Conservation (phyloP, 2,888 invertebrate genomes). For the Mythimna impura region DNA sequence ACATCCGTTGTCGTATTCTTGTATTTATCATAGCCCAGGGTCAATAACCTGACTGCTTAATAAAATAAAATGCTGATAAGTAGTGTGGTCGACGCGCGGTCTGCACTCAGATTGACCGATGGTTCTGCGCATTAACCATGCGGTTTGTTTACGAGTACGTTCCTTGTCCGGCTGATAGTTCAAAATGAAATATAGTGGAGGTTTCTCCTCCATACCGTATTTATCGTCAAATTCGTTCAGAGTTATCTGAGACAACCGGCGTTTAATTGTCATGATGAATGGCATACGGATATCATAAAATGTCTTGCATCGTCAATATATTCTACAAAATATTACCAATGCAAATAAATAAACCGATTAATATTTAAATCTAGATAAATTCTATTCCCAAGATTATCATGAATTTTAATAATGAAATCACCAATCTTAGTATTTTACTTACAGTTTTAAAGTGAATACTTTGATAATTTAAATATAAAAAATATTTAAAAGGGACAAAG, state of each 20-base stretch:
- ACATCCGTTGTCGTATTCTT: slow-evolving; percentile 68
- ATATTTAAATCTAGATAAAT: slow-evolving; percentile 12
- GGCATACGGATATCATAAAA: slow-evolving; percentile 3
- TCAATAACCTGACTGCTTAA: slow-evolving; percentile 69
- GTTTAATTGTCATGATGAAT: not conserved
- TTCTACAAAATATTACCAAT: slow-evolving; percentile 20
- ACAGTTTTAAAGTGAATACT: not conserved
- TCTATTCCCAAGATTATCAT: slow-evolving; percentile 29
- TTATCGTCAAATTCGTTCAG: slow-evolving; percentile 18
- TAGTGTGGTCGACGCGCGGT: slow-evolving; percentile 59
- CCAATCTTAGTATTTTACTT: not conserved
- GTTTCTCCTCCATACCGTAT: slow-evolving; percentile 12
- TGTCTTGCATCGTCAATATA: not conserved
- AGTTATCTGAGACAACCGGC: not conserved
- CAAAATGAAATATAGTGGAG: slow-evolving; percentile 37
- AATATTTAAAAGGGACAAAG: too few relatives aligned
- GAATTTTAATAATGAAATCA: slow-evolving; percentile 19
- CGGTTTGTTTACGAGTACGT: slow-evolving; percentile 30
- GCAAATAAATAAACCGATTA: slow-evolving; percentile 23
- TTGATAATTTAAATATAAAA: too few relatives aligned
- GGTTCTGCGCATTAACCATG: slow-evolving; percentile 26
- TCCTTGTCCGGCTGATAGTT: slow-evolving; percentile 20
- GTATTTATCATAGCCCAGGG: slow-evolving; percentile 67
- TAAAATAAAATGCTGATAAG: slow-evolving; percentile 68
- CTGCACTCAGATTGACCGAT: slow-evolving; percentile 44